Evolutionary conservation across 2,888 invertebrate genomes (phyloP), one percentile per base, ranked within the genome.

Genomic region (Apotomis turbidana): DNA sequence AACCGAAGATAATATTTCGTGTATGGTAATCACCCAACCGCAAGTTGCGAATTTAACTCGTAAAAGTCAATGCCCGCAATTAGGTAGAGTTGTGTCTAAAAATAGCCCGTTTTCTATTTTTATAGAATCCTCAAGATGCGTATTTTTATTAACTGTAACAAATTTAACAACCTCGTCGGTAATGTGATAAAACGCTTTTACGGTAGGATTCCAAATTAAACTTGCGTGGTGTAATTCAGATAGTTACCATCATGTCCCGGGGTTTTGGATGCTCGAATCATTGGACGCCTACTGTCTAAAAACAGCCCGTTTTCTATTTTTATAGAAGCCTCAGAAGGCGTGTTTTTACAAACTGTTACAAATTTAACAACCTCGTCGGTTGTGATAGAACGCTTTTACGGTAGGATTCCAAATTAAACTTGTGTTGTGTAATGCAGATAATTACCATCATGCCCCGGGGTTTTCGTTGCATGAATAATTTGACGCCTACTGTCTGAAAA

Each of bases 91-190:
- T 57, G 57, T 49, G 38, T 68, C 57, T 71, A 71, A 71, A 71
- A 71, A 71, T 71, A 71, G 9, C 27, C 57, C 6, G 52, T 57
- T 71, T 71, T 67, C 67, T 51, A 71, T 61, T 13, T 36, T 36
- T 54, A 27, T 60, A 44, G 38, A 15, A 27, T 9, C 13, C 46
- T 3, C 44, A 44, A 55, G 36, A 55, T 38, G 46, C 44, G 10
- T 13, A 5, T 36, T 49, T 57, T 59, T 57, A 62, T 64, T 44
- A 49, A 36, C 52, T 38, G 27, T 70, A 70, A 36, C 70, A 52
- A 58, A 64, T 59, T 60, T 52, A 36, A 46, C 38, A 58, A 63
- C 38, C 52, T 8, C 15, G 27, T n/a, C 38, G 41, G n/a, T 41
- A 8, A 8, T 4, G 3, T 9, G 41, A 54, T 15, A 9, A 15